These are phyloP conservation scores for Ptychoptera contaminata DNA, from an alignment of 2,888 invertebrate genomes.

Conservation along the genomic window DNA sequence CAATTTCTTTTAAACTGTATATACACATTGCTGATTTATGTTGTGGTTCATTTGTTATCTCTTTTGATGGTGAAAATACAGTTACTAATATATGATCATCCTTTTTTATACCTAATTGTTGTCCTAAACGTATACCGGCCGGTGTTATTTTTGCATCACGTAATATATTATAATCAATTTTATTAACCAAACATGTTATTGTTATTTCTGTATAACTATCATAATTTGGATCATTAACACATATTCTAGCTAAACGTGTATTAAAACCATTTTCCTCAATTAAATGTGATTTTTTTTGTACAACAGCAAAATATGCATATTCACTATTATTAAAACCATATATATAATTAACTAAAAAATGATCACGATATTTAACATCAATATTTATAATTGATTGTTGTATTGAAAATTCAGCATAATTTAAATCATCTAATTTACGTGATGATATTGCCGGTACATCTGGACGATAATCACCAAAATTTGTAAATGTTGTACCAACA, in stretches of 20 bases:
- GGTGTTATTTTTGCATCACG: slow-evolving; percentile 83
- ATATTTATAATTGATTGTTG: slow-evolving; percentile 76
- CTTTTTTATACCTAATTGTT: slow-evolving; percentile 62
- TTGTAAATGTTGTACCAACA: slow-evolving; percentile 86
- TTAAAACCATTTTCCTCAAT: slow-evolving; percentile 83
- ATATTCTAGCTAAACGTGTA: slow-evolving; percentile 78
- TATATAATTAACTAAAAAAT: slow-evolving; percentile 90
- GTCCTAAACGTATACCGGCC: slow-evolving; percentile 70
- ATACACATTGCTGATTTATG: slow-evolving; percentile 82
- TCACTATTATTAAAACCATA: slow-evolving; percentile 92
- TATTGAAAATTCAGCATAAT: slow-evolving; percentile 69
- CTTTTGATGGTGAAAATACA: slow-evolving; percentile 77
- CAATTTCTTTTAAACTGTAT: slow-evolving; percentile 79
- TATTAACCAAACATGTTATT: slow-evolving; percentile 57
- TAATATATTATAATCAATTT: slow-evolving; percentile 66
- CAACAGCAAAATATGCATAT: slow-evolving; percentile 89
- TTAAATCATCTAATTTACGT: slow-evolving; percentile 62
- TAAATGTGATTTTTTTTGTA: slow-evolving; percentile 83
- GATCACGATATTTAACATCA: slow-evolving; percentile 86
- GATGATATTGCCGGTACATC: slow-evolving; percentile 87
- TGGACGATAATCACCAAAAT: slow-evolving; percentile 79
- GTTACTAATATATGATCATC: slow-evolving; percentile 73
- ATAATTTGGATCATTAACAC: slow-evolving; percentile 88
- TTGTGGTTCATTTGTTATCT: slow-evolving; percentile 70
- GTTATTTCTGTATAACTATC: slow-evolving; percentile 96